A percentile compares a stretch with the other conserved stretches of the same genome.
phyloP scores from a whole-genome alignment of 2,113 vertebrate genomes.

The Hassar affinis region DNA sequence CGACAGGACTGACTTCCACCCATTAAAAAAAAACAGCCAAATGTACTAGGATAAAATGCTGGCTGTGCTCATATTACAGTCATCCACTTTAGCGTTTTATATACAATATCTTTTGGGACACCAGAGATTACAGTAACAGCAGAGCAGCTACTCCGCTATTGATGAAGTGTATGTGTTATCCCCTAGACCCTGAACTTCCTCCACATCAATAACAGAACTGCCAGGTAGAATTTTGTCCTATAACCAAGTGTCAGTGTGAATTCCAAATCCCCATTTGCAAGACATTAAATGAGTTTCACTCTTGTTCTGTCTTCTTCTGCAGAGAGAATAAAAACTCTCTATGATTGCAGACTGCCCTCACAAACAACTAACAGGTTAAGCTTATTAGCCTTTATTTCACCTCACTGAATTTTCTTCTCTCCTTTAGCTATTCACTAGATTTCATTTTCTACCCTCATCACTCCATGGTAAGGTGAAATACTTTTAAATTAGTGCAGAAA shows the following conservation, averaged over 20 bases:
- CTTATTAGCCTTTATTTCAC: slow-evolving; percentile 37
- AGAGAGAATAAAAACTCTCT: slow-evolving; percentile 13
- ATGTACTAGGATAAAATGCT: slow-evolving; percentile 30
- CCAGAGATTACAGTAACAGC: slow-evolving; percentile 10
- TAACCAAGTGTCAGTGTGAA: background rate
- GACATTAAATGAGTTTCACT: background rate
- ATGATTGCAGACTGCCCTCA: slow-evolving; percentile 33
- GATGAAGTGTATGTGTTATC: background rate
- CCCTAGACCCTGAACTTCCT: background rate
- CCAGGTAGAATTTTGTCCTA: background rate
- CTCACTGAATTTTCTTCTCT: slow-evolving; percentile 28
- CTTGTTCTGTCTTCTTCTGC: background rate
- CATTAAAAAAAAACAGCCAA: slow-evolving; percentile 43
- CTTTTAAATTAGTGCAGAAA: slow-evolving; percentile 44
- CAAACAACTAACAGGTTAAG: slow-evolving; percentile 33
- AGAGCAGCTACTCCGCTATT: background rate
- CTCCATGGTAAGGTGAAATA: slow-evolving; percentile 34
- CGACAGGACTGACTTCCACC: slow-evolving; percentile 27
- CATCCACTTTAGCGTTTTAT: slow-evolving; percentile 14
- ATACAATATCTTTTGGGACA: slow-evolving; percentile 23
- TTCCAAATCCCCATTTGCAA: slow-evolving; percentile 9
- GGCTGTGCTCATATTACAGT: background rate
- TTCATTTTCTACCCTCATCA: slow-evolving; percentile 36
- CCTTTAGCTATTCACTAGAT: slow-evolving; percentile 37
- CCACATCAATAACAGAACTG: background rate